Base-by-base conservation (phyloP, 1,140 invertebrate genomes). In the Drosophila biarmipes region DNA sequence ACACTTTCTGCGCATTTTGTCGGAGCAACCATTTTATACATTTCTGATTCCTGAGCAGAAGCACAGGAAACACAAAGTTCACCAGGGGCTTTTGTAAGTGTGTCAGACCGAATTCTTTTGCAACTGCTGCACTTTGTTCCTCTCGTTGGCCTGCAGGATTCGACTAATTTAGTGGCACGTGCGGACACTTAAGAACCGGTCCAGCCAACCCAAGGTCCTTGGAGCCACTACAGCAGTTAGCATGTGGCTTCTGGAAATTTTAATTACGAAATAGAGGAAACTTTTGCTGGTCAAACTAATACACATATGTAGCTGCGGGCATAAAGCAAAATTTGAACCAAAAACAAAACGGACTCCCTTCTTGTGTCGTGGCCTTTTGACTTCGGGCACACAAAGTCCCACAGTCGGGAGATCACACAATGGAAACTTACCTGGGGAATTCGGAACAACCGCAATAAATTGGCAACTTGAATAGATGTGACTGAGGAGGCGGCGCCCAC, bases 381-480 rank as follows among this genome's bases (percentile, higher is more conserved):
- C 31, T 35, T 6, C 27, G 15, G 4, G 4, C 24, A 21, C 17
- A 31, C 11, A 29, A 24, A 15, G 15, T 21, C 10, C 3, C 15
- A n/a, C 14, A 29, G 21, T 27, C 10, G 4, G 24, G 29, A 15
- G 15, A 46, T 63, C 7, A 15, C 11, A 19, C 34, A 5, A n/a
- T 34, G 14, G 40, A 6, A 12, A 69, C 46, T 68, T 92, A 98
- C 98, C 95, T 98, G 98, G 14, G 98, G 98, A 92, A 99, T 99
- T 92, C 96, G 97, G 92, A 99, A 99, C 6, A 99, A 95, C 42
- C 98, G 94, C 40, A 99, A 93, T 48, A 99, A 94, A 94, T 98
- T 99, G 37, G 98, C 98, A 19, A 99, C 98, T 94, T 98, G 97
- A 71, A 99, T 98, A 5, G 97, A 98, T 12, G 98, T 99, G 38